Base-by-base conservation (phyloP, 2,113 vertebrate genomes). In the Mugil cephalus region DNA sequence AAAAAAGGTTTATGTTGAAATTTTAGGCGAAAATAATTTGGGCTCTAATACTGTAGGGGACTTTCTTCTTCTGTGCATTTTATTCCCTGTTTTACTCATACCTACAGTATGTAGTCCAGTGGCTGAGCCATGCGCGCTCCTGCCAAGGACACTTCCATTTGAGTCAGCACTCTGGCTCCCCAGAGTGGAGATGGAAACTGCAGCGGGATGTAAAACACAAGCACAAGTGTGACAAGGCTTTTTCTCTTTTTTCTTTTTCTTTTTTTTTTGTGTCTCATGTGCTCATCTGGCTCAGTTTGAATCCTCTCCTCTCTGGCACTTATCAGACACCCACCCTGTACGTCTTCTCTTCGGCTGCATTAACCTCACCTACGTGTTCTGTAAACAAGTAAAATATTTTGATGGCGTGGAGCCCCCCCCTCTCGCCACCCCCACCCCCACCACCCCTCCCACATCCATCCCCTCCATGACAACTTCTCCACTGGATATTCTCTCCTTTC, bases 131-230 rank as follows among this genome's bases (percentile, higher is more conserved):
- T 53, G 42, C 12, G 15, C 50, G 10, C 30, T 72, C 55, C 56
- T 51, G 64, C 64, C 69, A 83, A 72, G 64, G 75, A 84, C 21
- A 18, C 47, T 69, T 85, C 51, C 47, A 61, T 40, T 56, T 2
- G 43, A 83, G 63, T 86, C 88, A 87, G 81, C 86, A 79, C 24
- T 80, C 64, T 35, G 69, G 10, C 58, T 48, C 52, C 50, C 24
- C 35, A 43, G 40, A 71, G 67, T 68, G 43, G 62, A 75, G 47
- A 67, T 60, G 13, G 66, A 88, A 78, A 87, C 70, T 62, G 53
- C 69, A 73, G 39, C 42, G 45, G 70, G 73, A 84, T 61, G 64
- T 75, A 67, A 77, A 83, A 82, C 55, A 73, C 36, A 34, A 59
- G 80, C 55, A 67, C 21, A 84, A 65, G 64, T 73, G 67, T 77